Evolutionary conservation across 2,888 invertebrate species (phyloP).

Genomic region (Chrysolina haemoptera): DNA sequence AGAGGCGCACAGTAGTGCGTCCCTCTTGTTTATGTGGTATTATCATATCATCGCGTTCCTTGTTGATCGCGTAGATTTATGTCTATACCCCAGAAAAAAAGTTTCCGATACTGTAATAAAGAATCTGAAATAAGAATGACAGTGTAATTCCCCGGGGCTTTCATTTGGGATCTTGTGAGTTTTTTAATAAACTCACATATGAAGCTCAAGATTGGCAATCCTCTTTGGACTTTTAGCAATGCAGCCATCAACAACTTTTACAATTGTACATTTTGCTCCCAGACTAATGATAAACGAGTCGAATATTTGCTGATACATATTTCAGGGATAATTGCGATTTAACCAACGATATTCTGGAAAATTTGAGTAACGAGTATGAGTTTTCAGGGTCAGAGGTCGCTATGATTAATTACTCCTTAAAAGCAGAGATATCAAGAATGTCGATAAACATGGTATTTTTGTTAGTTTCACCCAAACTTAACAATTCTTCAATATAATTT

Average conservation of each 20-base stretch:
- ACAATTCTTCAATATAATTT: not conserved
- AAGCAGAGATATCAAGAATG: not conserved
- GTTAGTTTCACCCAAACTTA: not conserved
- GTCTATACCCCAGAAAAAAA: too few species aligned
- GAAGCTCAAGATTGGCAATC: too few species aligned
- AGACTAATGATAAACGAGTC: not conserved
- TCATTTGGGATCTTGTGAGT: too few species aligned
- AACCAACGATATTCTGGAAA: not conserved
- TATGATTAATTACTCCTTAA: not conserved
- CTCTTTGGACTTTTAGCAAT: not conserved
- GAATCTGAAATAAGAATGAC: too few species aligned
- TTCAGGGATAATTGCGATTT: not conserved
- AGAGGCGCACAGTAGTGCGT: too few species aligned
- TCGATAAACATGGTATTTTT: not conserved
- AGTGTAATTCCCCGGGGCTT: too few species aligned
- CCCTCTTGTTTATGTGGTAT: too few species aligned
- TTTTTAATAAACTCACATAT: too few species aligned
- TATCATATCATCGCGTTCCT: too few species aligned
- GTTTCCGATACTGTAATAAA: too few species aligned
- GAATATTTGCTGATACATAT: constrained; percentile 9
- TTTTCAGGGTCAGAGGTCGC: constrained; percentile 2
- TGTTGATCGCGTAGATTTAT: too few species aligned
- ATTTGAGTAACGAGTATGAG: constrained; percentile 6
- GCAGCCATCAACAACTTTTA: not conserved
- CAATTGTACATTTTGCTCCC: not conserved